A percentile compares a stretch with the other conserved stretches of the same genome.
Conservation (phyloP, 2,888 invertebrate genomes). For the Cyaniris semiargus region DNA sequence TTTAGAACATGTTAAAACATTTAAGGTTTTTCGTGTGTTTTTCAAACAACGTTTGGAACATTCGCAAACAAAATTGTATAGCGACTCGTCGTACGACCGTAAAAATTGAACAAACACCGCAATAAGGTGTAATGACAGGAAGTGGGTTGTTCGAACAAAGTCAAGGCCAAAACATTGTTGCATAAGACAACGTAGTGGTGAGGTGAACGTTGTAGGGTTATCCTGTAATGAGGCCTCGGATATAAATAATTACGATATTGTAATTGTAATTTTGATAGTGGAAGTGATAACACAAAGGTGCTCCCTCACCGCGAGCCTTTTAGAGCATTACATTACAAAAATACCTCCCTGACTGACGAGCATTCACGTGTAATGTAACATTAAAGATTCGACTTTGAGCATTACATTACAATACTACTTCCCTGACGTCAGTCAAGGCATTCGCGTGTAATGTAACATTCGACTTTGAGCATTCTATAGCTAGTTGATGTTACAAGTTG, state of each 20-base stretch:
- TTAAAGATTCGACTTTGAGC: no score
- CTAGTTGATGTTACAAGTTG: no score
- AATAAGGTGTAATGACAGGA: constrained; percentile 21
- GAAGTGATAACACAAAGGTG: no score
- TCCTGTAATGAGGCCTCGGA: not conserved
- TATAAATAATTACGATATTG: not conserved
- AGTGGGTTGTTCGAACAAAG: constrained; percentile 25
- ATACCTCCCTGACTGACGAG: no score
- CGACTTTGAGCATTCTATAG: no score
- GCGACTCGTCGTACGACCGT: not conserved
- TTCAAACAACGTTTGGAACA: not conserved
- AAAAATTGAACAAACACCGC: constrained; percentile 17
- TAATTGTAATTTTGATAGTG: not conserved
- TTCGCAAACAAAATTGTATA: not conserved
- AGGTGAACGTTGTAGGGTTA: not conserved
- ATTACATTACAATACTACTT: no score
- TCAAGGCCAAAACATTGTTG: constrained; percentile 21
- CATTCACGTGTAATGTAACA: no score
- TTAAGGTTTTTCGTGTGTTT: not conserved
- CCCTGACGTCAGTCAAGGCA: no score
- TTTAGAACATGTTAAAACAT: not conserved
- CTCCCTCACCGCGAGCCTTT: no score
- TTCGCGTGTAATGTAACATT: no score
- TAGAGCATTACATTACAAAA: no score
- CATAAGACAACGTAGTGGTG: constrained; percentile 14